phyloP scores from a whole-genome alignment of 2,797 vertebrate genomes.

The Monodelphis domestica region DNA sequence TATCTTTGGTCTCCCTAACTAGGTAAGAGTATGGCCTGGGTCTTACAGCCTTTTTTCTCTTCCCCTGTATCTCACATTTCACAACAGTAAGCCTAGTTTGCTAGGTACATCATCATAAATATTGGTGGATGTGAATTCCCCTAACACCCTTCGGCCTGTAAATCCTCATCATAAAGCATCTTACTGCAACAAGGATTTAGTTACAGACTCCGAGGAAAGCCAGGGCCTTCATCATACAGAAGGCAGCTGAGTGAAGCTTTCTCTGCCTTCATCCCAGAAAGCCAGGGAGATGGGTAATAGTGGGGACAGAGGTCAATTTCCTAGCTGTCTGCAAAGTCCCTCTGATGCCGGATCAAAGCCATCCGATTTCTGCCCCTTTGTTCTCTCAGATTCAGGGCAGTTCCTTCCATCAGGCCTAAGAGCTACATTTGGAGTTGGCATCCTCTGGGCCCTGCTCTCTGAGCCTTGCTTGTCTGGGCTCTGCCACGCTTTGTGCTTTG shows the following conservation, averaged over 20 bases:
- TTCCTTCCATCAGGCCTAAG: not conserved
- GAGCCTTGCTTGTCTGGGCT: not conserved
- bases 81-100: not conserved
- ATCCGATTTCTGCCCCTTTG: not conserved
- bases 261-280: not conserved
- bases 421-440: not conserved
- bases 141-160: not conserved
- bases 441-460: not conserved
- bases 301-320: not conserved
- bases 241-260: not conserved
- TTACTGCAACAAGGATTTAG: not conserved
- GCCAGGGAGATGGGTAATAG: not conserved
- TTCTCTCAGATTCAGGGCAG: not conserved
- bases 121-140: not conserved
- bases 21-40: not conserved
- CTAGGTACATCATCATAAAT: not conserved
- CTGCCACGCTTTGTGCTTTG: not conserved
- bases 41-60: not conserved
- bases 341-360: not conserved
- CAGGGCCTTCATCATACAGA: not conserved
- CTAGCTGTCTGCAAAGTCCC: not conserved
- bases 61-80: not conserved
- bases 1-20: not conserved
- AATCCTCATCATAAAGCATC: not conserved
- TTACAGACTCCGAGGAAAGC: not conserved